A percentile compares a stretch with the other conserved stretches of the same genome.
phyloP scores from a whole-genome alignment of 1,140 invertebrate genomes.

The Trichoplusia ni region DNA sequence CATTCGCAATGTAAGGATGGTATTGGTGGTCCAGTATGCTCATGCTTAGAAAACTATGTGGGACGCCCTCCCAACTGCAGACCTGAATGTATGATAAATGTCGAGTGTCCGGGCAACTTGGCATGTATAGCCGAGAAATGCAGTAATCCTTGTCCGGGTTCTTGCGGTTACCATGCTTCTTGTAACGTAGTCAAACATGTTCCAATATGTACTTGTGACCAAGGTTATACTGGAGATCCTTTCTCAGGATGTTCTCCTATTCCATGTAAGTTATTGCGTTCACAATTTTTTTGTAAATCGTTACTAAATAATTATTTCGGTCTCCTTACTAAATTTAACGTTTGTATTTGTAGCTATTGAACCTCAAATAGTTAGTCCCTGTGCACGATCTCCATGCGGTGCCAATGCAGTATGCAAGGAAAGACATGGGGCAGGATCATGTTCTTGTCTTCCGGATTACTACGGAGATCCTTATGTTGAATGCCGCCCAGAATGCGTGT shows the following conservation, averaged over 20 bases:
- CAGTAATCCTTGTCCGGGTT: constrained; percentile 87
- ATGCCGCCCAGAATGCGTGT: constrained; percentile 88
- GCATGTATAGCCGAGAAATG: constrained; percentile 87
- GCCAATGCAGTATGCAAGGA: constrained; percentile 91
- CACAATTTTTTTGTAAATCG: not conserved
- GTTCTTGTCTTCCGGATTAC: constrained; percentile 86
- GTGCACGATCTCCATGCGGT: constrained; percentile 88
- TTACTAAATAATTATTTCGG: too few species aligned
- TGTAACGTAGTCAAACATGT: constrained; percentile 88
- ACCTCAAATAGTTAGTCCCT: constrained; percentile 81
- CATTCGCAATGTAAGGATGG: constrained; percentile 85
- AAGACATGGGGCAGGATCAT: constrained; percentile 86
- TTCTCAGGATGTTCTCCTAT: constrained; percentile 85
- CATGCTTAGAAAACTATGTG: constrained; percentile 85
- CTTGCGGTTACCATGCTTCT: constrained; percentile 86
- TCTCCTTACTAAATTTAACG: too few species aligned
- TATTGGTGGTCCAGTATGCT: constrained; percentile 84
- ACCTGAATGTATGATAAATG: constrained; percentile 87
- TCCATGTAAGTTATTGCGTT: constrained; percentile 72
- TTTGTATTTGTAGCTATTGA: constrained; percentile 63
- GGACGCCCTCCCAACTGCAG: constrained; percentile 88
- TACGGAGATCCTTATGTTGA: constrained; percentile 88
- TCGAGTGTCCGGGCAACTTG: constrained; percentile 85
- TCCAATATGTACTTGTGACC: constrained; percentile 86
- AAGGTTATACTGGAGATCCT: constrained; percentile 88